Evolutionary conservation across 1,140 invertebrate genomes (phyloP).

Genomic region (Limonius californicus): DNA sequence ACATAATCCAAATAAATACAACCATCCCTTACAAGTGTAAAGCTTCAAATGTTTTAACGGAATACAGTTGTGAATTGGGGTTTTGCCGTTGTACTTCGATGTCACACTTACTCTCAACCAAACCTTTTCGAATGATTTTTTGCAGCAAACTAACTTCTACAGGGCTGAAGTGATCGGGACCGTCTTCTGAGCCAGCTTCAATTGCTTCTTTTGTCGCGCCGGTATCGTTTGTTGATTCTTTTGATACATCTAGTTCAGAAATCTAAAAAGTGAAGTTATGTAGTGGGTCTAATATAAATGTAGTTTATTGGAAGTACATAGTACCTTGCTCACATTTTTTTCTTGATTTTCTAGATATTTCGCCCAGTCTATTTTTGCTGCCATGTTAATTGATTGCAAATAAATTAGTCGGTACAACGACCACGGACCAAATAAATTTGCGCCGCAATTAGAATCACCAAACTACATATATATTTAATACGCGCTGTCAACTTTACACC

Average conservation of each 20-base stretch:
- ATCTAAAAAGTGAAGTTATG: constrained; percentile 37
- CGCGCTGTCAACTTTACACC: too few species aligned
- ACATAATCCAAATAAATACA: not conserved
- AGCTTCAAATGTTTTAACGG: constrained; percentile 91
- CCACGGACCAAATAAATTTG: too few species aligned
- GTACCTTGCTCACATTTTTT: too few species aligned
- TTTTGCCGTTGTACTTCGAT: constrained; percentile 87
- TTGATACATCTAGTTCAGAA: constrained; percentile 37
- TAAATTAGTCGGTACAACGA: too few species aligned
- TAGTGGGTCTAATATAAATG: too few species aligned
- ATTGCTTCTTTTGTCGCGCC: constrained; percentile 39
- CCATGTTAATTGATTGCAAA: constrained; percentile 36
- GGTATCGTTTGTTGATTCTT: constrained; percentile 22
- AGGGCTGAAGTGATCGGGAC: constrained; percentile 55
- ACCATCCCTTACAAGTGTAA: constrained; percentile 74
- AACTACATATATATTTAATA: too few species aligned
- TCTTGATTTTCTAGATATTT: constrained; percentile 45
- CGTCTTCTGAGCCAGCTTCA: constrained; percentile 44
- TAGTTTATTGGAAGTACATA: not conserved
- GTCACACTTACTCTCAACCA: constrained; percentile 77
- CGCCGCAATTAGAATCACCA: too few species aligned
- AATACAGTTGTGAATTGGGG: constrained; percentile 89
- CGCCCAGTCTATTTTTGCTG: constrained; percentile 47
- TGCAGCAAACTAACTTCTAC: constrained; percentile 84
- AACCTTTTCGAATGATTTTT: constrained; percentile 84